Base-by-base conservation (phyloP, 1,140 invertebrate genomes). In the Cydia strobilella region DNA sequence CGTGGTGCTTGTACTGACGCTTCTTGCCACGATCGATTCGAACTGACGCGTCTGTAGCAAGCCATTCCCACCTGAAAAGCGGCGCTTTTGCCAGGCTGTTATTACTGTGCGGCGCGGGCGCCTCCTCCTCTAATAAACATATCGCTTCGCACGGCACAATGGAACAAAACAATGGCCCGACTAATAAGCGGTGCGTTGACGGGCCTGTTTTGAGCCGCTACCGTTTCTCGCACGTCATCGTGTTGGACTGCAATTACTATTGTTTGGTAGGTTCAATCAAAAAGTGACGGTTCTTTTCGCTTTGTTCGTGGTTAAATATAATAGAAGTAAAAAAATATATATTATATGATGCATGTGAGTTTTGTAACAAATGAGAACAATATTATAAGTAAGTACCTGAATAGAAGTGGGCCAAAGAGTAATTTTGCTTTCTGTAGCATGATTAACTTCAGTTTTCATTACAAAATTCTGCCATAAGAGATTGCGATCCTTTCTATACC, bases 201-300 rank as follows among this genome's bases (percentile, higher is more conserved):
- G 27, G 65, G 12, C 65, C 65, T 69, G 65, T 35, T 59, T 69
- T 39, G 65, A 39, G 31, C 65, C 65, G 65, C 65, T 69, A 69
- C 65, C 65, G 65, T 69, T 69, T 69, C 65, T 69, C n/a, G 31
- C 31, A 69, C 65, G 65, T 69, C 65, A 69, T 69, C 65, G 65
- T 69, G 65, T 35, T 69, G 65, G 31, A 69, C 27, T 69, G 31
- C 65, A 69, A 69, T 69, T 69, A 69, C 65, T 69, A 69, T 69
- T 69, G 65, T 69, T 69, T 69, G 65, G 54, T 59, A 59, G 54
- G 54, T 59, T 59, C 54, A 59, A 59, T 59, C 54, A 59, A 59
- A 59, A 59, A 23, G 54, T 59, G 54, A 59, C 54, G 54, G 54
- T 23, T 20, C 54, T 59, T 59, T 23, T 59, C 20, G 54, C 54